These are phyloP conservation scores for Synergus japonicus DNA, from an alignment of 2,888 invertebrate genomes.

Conservation along the genomic window DNA sequence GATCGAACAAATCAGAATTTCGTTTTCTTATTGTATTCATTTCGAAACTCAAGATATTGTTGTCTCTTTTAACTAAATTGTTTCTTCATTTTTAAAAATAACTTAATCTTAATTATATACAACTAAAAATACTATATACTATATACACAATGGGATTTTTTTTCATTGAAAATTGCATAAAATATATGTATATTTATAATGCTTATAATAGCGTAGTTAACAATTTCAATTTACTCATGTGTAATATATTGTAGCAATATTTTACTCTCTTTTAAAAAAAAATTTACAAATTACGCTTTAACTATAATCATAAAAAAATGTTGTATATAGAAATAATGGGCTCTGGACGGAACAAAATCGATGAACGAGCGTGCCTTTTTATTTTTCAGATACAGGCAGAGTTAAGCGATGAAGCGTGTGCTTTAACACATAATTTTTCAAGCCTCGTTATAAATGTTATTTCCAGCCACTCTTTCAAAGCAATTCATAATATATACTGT, in stretches of 20 bases:
- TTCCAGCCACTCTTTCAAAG: slow-evolving; percentile 21
- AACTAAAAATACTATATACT: no score
- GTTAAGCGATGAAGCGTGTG: slow-evolving; percentile 16
- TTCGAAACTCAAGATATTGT: not conserved
- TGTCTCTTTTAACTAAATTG: not conserved
- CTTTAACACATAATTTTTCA: slow-evolving; percentile 31
- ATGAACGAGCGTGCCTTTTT: not conserved
- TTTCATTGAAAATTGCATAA: no score
- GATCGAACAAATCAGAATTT: not conserved
- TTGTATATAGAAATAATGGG: not conserved
- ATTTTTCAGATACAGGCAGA: slow-evolving; percentile 7
- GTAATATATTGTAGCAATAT: no score
- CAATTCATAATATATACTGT: slow-evolving; percentile 4
- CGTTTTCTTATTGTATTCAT: not conserved
- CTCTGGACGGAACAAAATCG: not conserved
- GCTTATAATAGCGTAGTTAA: no score
- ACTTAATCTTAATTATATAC: no score
- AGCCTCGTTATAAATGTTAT: slow-evolving; percentile 28
- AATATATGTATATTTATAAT: no score
- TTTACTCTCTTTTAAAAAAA: no score
- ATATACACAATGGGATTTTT: no score
- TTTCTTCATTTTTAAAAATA: no score
- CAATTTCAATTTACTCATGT: no score
- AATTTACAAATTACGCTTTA: not conserved
- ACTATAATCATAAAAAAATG: slow-evolving; percentile 5